Evolutionary conservation across 2,888 invertebrate genomes (phyloP), one percentile per base, ranked within the genome.

Genomic region (Cheilosia urbana): DNA sequence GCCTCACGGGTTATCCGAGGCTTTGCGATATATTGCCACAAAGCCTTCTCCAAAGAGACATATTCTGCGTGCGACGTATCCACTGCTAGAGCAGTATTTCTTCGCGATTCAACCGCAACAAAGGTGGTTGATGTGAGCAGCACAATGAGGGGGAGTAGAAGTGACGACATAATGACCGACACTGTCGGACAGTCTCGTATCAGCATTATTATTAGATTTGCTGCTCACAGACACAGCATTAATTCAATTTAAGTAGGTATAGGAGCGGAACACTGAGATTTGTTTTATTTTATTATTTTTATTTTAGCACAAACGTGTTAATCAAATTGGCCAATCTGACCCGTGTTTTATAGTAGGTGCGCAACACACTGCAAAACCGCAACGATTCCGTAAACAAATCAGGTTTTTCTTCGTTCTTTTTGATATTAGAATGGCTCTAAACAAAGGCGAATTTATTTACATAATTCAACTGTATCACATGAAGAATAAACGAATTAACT

Each of bases 11-110:
- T 88, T 76, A 82, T 77, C 15, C 76, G 87, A 15, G 87, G 87
- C 66, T 89, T 90, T 34, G 88, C 83, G 73, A 92, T 87, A 87
- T 91, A 91, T 27, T 89, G 63, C 92, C 92, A 92, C 5, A 92
- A 88, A 1, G 89, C 88, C 30, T 89, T 88, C 90, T 96, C 95
- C 66, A 95, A 88, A 19, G 92, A 90, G 51, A 95, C 91, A 88
- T 96, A 94, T 65, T 94, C 93, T 17, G 93, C 92, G 37, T 96
- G 94, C 78, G 95, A 90, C 71, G 93, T 90, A 90, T 96, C 96
- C n/a, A 95, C 93, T 87, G 89, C 88, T 57, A 90, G 69, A 69
- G 63, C 68, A 2, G 66, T n/a, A 60, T 91, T 89, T 7, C 93
- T 90, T 19, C 45, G 72, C n/a, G 81, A 68, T 13, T 72, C 68